Conservation (phyloP, 2,888 invertebrate genomes). For the Lobophora halterata region DNA sequence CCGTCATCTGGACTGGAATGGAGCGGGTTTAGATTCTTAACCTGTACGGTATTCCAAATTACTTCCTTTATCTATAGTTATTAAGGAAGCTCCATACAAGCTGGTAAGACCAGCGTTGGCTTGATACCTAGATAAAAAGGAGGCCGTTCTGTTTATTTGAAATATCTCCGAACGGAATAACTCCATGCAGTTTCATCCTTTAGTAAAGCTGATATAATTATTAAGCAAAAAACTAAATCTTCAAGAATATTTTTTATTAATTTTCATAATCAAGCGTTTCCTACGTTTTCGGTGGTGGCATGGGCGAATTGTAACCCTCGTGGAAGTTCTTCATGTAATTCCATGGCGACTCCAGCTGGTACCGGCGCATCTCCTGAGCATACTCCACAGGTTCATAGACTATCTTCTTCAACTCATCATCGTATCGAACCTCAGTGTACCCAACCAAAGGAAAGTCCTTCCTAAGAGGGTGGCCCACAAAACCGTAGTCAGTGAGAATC, state of each 20-base stretch:
- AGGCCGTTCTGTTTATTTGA: too few species aligned
- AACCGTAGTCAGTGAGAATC: slow-evolving; percentile 70
- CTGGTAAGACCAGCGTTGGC: too few species aligned
- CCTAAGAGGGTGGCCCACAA: slow-evolving; percentile 65
- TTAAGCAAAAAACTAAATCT: too few species aligned
- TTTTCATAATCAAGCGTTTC: slow-evolving; percentile 6
- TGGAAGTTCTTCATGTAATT: slow-evolving; percentile 62
- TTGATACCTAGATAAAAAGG: too few species aligned
- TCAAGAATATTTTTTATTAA: too few species aligned
- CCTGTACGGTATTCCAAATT: slow-evolving; percentile 31
- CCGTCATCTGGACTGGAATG: slow-evolving; percentile 57
- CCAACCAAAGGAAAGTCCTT: slow-evolving; percentile 70
- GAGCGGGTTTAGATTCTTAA: slow-evolving; percentile 34
- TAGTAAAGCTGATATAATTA: too few species aligned
- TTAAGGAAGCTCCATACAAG: too few species aligned
- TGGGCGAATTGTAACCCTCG: slow-evolving; percentile 48
- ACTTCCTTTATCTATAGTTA: too few species aligned
- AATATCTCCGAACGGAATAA: too few species aligned
- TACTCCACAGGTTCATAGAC: slow-evolving; percentile 70
- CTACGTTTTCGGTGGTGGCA: slow-evolving; percentile 32
- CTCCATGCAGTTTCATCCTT: too few species aligned
- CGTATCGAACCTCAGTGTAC: slow-evolving; percentile 68
- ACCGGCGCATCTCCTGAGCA: slow-evolving; percentile 59
- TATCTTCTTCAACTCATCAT: slow-evolving; percentile 67
- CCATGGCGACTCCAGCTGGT: slow-evolving; percentile 63